Evolutionary conservation across 2,888 invertebrate genomes (phyloP), one percentile per base, ranked within the genome.

Genomic region (Synanthedon vespiformis): DNA sequence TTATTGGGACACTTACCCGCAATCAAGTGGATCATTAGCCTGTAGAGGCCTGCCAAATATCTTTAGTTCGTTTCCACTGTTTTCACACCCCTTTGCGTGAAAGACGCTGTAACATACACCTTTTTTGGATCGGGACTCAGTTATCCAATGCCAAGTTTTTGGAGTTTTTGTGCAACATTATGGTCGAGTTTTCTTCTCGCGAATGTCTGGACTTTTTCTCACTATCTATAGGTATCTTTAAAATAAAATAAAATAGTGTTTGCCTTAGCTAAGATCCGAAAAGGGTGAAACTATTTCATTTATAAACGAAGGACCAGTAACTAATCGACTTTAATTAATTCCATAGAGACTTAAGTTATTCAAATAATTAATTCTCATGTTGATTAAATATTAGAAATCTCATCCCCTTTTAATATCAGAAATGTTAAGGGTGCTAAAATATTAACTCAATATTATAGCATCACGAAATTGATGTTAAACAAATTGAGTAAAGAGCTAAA

Each of bases 1-100:
- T 84, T 83, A 84, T 80, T 75, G 85, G 78, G 80, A 81, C 85
- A 80, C 79, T 87, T 87, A 79, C 79, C 85, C 85, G 72, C 84
- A 87, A 87, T 86, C 84, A 85, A 80, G 76, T 70, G 84, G 82
- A 84, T 87, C 85, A 87, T 87, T 87, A 87, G 84, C 80, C 74
- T 72, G 79, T 75, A 79, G 77, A 79, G 74, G 81, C 75, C 84
- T 84, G 87, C 86, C 86, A 87, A 87, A 86, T 86, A 82, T 84
- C 80, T 80, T 75, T 67, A 77, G 74, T 77, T 72, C 65, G 69
- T 67, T 68, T 65, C 65, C 68, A 66, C 70, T 77, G 76, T 76
- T 77, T 80, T 80, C 80, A 74, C 83, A 80, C 83, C 77, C 78
- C 77, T 76, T 73, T 73, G 74, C 70, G 76, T 74, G 71, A 75